Base-by-base conservation (phyloP, 2,797 vertebrate genomes). In the Apodemus agrarius region DNA sequence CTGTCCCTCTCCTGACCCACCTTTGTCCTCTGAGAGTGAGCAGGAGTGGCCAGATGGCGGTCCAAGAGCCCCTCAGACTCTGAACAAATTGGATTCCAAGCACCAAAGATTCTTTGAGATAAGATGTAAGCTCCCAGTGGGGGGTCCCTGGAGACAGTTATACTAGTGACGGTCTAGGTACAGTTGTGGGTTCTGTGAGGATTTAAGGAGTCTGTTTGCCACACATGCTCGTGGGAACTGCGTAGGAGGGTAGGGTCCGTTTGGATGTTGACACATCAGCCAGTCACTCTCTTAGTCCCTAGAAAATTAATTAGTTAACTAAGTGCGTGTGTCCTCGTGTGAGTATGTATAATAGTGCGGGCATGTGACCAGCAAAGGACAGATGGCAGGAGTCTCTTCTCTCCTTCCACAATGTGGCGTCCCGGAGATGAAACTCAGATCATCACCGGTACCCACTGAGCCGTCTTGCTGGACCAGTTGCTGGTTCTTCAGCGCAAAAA, bases 21-120 rank as follows among this genome's bases (percentile, higher is more conserved):
- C 54, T 59, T 95, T 90, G 40, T 74, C 22, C 49, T 90, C 31
- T 90, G 86, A 80, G 89, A 76, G 43, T 34, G 63, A 80, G 9
- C 0, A 1, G 13, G 13, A 43, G 37, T 37, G 43, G 22, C 40
- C 74, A 57, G 79, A 21, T 29, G 31, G 21, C 34, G 37, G 37
- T 57, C 17, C n/a, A 16, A 76, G 65, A 75, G 22, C 43, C 57
- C 37, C 49, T 8, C 57, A 4, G 61, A 46, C 14, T 74, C 72
- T 74, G 46, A 46, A 67, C 7, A 11, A 3, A 82, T 49, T 74
- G 61, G 34, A 31, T 89, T 26, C 43, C 26, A 72, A 78, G 34
- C 0, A 1, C 43, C 46, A 29, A 6, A 1, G 79, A 37, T 57
- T 83, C 72, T 34, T 69, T 75, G n/a, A 8, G n/a, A 14, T 76